phyloP scores from a whole-genome alignment of 1,140 invertebrate species.

The Bradynema listronoti region DNA sequence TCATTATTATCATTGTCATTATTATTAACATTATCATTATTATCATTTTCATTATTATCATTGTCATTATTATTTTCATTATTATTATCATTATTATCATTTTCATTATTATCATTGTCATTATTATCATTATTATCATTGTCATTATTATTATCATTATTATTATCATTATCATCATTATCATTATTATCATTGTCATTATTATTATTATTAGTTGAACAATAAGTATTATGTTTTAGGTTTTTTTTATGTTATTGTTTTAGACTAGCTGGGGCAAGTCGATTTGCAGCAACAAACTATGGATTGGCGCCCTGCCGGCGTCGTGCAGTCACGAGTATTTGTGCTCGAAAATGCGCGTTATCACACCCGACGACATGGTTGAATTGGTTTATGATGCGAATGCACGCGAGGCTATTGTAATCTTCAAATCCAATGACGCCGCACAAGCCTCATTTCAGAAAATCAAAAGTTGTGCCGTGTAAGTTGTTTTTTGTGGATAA shows the following conservation, averaged over 20 bases:
- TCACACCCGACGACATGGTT: constrained; percentile 13
- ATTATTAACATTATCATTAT: too few relatives aligned
- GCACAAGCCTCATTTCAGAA: constrained; percentile 18
- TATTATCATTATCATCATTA: too few relatives aligned
- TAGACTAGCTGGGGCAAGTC: constrained; percentile 16
- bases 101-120: too few relatives aligned
- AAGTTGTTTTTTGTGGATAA: constrained; percentile 2
- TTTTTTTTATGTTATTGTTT: constrained; percentile 12
- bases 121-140: too few relatives aligned
- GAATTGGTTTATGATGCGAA: constrained; percentile 20
- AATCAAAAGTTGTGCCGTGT: constrained; percentile 21
- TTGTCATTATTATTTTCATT: too few relatives aligned
- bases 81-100: too few relatives aligned
- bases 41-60: too few relatives aligned
- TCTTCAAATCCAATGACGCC: constrained; percentile 14
- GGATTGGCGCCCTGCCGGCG: constrained; percentile 19
- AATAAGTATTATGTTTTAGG: neutral
- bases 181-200: neutral
- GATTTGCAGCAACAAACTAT: constrained; percentile 19
- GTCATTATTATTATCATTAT: too few relatives aligned
- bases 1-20: too few relatives aligned
- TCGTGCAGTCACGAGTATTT: constrained; percentile 20
- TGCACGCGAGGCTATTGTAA: constrained; percentile 19
- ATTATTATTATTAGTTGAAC: neutral
- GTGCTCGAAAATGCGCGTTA: constrained; percentile 19